Percentiles rank a stretch among this genome's conserved stretches.
Evolutionary conservation across 2,888 invertebrate genomes (phyloP).

Genomic region (Ophioninae sp.): DNA sequence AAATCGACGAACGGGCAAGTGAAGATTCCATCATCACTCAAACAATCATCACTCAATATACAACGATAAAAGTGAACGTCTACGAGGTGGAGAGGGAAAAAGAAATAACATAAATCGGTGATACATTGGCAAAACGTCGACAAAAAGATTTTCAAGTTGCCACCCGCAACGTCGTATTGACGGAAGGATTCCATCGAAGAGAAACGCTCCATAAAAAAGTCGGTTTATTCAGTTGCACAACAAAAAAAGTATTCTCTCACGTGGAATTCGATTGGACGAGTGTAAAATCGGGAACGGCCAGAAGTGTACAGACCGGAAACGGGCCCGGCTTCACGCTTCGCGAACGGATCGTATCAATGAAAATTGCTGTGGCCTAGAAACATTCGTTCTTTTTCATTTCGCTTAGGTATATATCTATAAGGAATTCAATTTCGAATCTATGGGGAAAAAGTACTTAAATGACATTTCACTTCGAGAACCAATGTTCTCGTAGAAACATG

Average conservation of each 20-base stretch:
- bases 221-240: slow-evolving; percentile 27
- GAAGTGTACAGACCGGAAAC: slow-evolving; percentile 73
- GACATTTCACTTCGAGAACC: not conserved
- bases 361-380: slow-evolving; percentile 71
- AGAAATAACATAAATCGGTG: no score
- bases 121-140: no score
- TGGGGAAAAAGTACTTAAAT: not conserved
- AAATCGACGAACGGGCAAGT: not conserved
- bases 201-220: not conserved
- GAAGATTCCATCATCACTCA: not conserved
- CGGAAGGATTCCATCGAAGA: not conserved
- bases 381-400: slow-evolving; percentile 46
- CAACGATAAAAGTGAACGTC: not conserved
- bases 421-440: not conserved
- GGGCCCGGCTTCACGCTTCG: slow-evolving; percentile 75
- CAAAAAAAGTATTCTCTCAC: slow-evolving; percentile 32
- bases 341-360: slow-evolving; percentile 73
- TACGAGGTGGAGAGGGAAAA: no score
- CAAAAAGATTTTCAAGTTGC: not conserved
- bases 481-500: not conserved
- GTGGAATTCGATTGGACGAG: slow-evolving; percentile 40
- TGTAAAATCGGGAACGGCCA: slow-evolving; percentile 67
- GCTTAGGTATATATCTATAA: slow-evolving; percentile 13
- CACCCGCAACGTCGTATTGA: not conserved
- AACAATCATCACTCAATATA: not conserved